Evolutionary conservation across 2,797 vertebrate genomes (phyloP).

Genomic region (Enteromius paludinosus): DNA sequence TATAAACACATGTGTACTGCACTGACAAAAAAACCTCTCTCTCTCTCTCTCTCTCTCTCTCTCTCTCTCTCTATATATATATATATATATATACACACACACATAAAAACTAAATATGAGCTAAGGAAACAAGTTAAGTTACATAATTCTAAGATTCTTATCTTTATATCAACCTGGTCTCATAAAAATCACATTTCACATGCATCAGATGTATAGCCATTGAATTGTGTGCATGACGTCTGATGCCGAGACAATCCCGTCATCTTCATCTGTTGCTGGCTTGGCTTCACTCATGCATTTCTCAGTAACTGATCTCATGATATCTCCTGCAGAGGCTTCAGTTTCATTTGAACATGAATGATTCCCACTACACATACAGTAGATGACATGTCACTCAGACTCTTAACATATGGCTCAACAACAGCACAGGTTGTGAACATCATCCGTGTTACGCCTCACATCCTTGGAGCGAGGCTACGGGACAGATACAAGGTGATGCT

Average conservation of each 20-base stretch:
- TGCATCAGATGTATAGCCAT: too few relatives aligned
- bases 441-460: constrained; percentile 12
- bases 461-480: constrained; percentile 10
- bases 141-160: not conserved
- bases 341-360: not conserved
- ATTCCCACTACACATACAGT: not conserved
- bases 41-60: too few relatives aligned
- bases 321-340: not conserved
- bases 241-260: too few relatives aligned
- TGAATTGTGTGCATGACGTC: too few relatives aligned
- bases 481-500: constrained; percentile 47
- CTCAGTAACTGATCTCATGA: not conserved
- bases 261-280: not conserved
- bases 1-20: not conserved
- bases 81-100: not conserved
- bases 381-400: not conserved
- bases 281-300: not conserved
- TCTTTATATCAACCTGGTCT: not conserved
- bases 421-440: constrained; percentile 32
- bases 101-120: not conserved
- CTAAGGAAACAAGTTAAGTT: not conserved
- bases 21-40: not conserved
- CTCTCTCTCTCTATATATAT: too few relatives aligned
- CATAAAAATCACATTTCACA: too few relatives aligned
- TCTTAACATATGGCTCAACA: constrained; percentile 11